Evolutionary conservation across 2,113 vertebrate species (phyloP), one percentile per base, ranked within the genome.

Genomic region (Cariama cristata): DNA sequence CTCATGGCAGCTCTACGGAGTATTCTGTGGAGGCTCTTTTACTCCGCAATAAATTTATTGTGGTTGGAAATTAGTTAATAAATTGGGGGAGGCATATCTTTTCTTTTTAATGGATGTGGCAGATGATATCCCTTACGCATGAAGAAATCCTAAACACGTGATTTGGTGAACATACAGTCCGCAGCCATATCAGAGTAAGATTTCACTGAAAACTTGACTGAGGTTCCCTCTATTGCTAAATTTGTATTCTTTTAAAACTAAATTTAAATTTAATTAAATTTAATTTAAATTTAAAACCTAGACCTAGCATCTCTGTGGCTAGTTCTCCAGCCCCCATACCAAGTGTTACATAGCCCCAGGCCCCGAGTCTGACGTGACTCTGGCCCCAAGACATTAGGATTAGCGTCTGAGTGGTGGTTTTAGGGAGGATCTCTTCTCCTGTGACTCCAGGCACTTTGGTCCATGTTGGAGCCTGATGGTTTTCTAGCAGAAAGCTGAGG

Each of bases 351-450:
- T 4, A 63, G 66, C 5, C 11, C 28, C 30, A 67, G 27, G 23
- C 26, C 14, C n/a, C 1, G 9, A 53, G 33, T 8, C 21, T 42
- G 56, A 32, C 0, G 1, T 12, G 42, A 23, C 14, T 59, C 28
- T 26, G 23, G 42, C 58, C 35, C 33, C 38, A 45, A 16, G 66
- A 30, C 45, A 11, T 53, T 28, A 30, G 12, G 17, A 60, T 67
- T 45, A 28, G 32, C 45, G 32, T 47, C n/a, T 17, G 19, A 66
- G 27, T 6, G 8, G 42, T 45, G 35, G 8, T 17, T 72, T 77
- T 55, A 33, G 19, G 53, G 23, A 40, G 12, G 9, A 28, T 72
- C 40, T 56, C 13, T 47, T 72, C 40, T 72, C 18, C 13, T 47
- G 32, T 81, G 63, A 49, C 40, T 66, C 71, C 26, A 55, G 44